phyloP scores from a whole-genome alignment of 2,797 vertebrate genomes.

The Enteromius thamalakanensis region DNA sequence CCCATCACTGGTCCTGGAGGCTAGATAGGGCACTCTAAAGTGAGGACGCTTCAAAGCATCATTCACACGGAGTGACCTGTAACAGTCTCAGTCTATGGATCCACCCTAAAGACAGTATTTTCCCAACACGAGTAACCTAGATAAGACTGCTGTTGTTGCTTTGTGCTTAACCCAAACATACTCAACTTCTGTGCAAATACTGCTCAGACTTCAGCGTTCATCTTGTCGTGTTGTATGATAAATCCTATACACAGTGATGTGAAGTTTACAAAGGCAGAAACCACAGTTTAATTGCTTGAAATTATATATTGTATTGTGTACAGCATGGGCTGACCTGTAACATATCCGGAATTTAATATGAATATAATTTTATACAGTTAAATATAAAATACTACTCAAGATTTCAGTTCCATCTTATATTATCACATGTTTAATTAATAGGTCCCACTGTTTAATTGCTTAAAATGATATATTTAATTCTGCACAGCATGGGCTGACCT shows the following conservation, averaged over 20 bases:
- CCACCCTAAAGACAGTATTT: not conserved
- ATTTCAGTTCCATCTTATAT: not conserved
- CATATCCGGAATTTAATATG: not conserved
- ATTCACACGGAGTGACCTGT: not conserved
- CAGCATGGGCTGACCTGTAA: slow-evolving; percentile 37
- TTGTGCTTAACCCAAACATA: not conserved
- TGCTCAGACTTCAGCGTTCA: not conserved
- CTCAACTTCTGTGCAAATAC: not conserved
- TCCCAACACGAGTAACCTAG: not conserved
- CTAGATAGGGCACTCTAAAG: not conserved
- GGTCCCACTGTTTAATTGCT: not conserved
- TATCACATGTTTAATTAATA: not conserved
- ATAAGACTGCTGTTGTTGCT: not conserved
- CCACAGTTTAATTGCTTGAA: not conserved
- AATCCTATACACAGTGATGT: not conserved
- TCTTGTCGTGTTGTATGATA: not conserved
- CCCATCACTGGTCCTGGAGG: not conserved
- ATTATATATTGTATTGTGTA: not conserved
- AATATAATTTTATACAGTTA: too few species aligned
- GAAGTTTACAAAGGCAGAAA: not conserved
- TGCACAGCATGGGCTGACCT: slow-evolving; percentile 21
- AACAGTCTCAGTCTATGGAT: not conserved
- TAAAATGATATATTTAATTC: not conserved
- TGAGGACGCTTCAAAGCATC: not conserved
- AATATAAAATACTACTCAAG: not conserved